A percentile compares a stretch with the other conserved stretches of the same genome.
These are phyloP conservation scores for Coregonus suidteri DNA, from an alignment of 2,797 vertebrate genomes.

Conservation along the genomic window DNA sequence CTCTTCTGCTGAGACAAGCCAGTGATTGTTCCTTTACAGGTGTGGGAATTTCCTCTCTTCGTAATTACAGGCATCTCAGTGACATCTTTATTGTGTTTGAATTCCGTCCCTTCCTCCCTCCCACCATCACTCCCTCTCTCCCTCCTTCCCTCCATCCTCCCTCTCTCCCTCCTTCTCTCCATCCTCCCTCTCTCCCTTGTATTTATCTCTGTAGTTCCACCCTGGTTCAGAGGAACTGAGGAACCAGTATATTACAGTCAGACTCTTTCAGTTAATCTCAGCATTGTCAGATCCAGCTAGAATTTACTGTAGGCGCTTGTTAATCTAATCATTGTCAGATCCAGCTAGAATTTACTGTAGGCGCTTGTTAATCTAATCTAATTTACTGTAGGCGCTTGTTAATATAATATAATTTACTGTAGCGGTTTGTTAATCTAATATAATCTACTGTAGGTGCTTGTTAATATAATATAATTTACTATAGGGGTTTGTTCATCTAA, in stretches of 20 bases:
- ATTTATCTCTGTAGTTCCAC: background rate
- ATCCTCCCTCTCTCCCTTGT: background rate
- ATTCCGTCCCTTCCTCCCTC: background rate
- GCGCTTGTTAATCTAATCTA: too few relatives aligned
- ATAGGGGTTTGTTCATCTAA: too few relatives aligned
- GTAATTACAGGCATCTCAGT: background rate
- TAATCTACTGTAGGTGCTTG: too few relatives aligned
- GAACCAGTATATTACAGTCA: background rate
- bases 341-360: background rate
- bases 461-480: too few relatives aligned
- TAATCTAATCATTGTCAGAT: background rate
- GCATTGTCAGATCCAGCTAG: background rate
- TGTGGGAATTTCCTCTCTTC: constrained; percentile 2
- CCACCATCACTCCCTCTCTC: background rate
- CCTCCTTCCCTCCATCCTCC: background rate
- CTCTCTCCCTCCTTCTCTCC: background rate
- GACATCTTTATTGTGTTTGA: background rate
- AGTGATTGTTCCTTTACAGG: constrained; percentile 1
- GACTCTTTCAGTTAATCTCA: too few relatives aligned
- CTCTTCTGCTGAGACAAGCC: background rate
- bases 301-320: background rate
- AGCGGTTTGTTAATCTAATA: too few relatives aligned
- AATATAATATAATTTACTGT: too few relatives aligned
- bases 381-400: too few relatives aligned
- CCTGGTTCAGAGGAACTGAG: background rate